Base-by-base conservation (phyloP, 1,140 invertebrate genomes). In the Himalopsyche phryganea region DNA sequence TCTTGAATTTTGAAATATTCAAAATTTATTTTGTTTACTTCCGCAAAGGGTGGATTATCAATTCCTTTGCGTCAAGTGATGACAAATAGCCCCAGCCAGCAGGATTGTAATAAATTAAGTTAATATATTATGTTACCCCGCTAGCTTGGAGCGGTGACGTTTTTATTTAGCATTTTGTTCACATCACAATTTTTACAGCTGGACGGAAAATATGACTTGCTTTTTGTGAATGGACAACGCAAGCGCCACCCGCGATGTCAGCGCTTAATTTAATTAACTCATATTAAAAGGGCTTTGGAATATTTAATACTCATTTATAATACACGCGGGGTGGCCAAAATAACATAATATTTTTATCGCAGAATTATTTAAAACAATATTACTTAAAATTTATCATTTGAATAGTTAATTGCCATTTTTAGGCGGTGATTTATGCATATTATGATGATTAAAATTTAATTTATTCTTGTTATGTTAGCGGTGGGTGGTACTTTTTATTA, bases 131-230 rank as follows among this genome's bases (percentile, higher is more conserved):
- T 36, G 14, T 36, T 10, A 17, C 38, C 44, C 20, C 33, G n/a
- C 38, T 19, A 32, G 15, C 17, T 10, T 28, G 23, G 9, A 6
- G 13, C 50, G 50, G 50, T 54, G 50, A 60, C 50, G 58, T 60
- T 54, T 60, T 60, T 53, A 60, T 60, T 54, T 49, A 48, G 42
- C 57, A 52, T 45, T 52, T 50, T 42, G 41, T 44, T 52, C 52
- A 48, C 42, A 52, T 52, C 42, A 52, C 5, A 51, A 44, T 48
- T 60, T 60, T 54, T 47, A 48, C 33, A 42, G 49, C 40, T 33
- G 50, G 57, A 59, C 20, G 45, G 23, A 59, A 58, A 59, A 51
- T 59, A 59, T 59, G 57, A 59, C 48, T 59, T 48, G 57, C 41
- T 44, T 46, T 59, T 52, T 46, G 45, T 18, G 47, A 58, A 19